Conservation (phyloP, 2,113 vertebrate genomes). For the Datnioides undecimradiatus region DNA sequence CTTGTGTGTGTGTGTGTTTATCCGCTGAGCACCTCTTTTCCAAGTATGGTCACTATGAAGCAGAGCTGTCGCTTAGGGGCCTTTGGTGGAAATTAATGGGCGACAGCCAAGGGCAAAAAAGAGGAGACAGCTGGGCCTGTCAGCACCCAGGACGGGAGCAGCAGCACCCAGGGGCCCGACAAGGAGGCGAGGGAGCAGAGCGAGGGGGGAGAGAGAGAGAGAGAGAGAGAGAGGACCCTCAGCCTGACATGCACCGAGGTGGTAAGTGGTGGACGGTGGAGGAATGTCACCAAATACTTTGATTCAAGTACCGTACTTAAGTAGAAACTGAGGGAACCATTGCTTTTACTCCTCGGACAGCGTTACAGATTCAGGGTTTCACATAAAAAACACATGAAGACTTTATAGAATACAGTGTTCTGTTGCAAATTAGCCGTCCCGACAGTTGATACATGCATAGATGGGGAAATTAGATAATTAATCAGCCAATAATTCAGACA, state of each 20-base stretch:
- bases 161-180: conserved; percentile 45
- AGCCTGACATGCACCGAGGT: not conserved
- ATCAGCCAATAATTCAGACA: too few relatives aligned
- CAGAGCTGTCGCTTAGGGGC: conserved; percentile 88
- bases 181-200: conserved; percentile 29
- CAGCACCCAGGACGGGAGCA: conserved; percentile 82
- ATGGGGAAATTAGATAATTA: too few relatives aligned
- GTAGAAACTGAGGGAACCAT: not conserved
- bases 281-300: not conserved
- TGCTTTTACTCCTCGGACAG: too few relatives aligned
- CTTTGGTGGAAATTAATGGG: conserved; percentile 93
- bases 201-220: too few relatives aligned
- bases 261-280: not conserved
- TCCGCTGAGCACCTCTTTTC: conserved; percentile 84
- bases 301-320: not conserved
- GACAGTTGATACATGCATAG: too few relatives aligned
- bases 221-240: conserved; percentile 7
- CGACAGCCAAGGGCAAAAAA: conserved; percentile 92
- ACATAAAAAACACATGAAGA: too few relatives aligned
- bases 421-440: too few relatives aligned
- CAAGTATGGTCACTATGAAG: conserved; percentile 94
- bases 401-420: too few relatives aligned
- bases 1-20: conserved; percentile 70
- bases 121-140: conserved; percentile 94
- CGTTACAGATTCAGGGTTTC: too few relatives aligned